phyloP scores from a whole-genome alignment of 2,113 vertebrate genomes.

The Mirounga angustirostris region DNA sequence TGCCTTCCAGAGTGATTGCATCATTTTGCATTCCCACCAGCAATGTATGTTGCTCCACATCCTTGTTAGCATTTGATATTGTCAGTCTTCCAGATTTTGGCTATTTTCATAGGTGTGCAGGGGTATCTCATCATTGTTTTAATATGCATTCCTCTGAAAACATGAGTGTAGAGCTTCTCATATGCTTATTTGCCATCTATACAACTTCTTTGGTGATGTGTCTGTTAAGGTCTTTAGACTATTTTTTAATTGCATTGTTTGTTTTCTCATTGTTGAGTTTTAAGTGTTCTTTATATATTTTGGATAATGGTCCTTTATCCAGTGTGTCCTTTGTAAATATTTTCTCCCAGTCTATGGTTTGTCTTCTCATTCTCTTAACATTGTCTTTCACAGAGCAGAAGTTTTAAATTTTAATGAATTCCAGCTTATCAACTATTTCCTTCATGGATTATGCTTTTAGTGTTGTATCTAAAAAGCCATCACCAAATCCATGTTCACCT shows the following conservation, averaged over 20 bases:
- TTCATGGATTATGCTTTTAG: neutral
- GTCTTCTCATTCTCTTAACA: neutral
- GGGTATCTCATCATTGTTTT: neutral
- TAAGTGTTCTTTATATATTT: neutral
- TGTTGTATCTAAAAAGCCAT: neutral
- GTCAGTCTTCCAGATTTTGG: neutral
- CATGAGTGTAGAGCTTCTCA: neutral
- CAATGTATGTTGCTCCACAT: neutral
- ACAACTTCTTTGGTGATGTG: neutral
- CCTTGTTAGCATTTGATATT: neutral
- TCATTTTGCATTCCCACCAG: neutral
- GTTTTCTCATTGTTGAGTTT: neutral
- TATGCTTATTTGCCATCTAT: neutral
- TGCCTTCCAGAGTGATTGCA: neutral
- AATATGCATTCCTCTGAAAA: neutral
- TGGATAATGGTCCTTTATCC: neutral
- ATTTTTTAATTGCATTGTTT: neutral
- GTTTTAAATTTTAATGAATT: neutral
- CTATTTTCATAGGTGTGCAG: neutral
- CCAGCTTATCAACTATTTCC: neutral
- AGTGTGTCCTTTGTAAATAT: neutral
- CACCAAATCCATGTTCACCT: neutral
- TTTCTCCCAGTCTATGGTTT: neutral
- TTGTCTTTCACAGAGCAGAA: neutral
- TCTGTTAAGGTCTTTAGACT: neutral